phyloP scores from a whole-genome alignment of 1,140 invertebrate species.

The Drosophila funebris region DNA sequence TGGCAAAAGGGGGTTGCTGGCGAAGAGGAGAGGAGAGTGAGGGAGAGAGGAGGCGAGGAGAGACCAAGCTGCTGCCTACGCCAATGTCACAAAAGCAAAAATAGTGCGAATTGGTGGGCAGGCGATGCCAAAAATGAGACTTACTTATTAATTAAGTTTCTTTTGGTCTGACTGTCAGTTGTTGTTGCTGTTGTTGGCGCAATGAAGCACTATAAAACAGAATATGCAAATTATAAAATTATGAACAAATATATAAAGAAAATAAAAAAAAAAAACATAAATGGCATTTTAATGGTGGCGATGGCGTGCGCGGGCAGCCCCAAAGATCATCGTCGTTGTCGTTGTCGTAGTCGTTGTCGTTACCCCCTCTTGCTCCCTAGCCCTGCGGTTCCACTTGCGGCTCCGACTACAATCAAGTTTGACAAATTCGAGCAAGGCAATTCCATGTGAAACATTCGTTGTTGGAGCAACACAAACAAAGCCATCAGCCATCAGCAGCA shows the following conservation, averaged over 20 bases:
- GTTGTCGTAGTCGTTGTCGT: background rate
- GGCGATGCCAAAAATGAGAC: slow-evolving; percentile 67
- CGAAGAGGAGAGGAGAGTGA: background rate
- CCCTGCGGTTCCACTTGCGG: background rate
- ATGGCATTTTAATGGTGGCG: slow-evolving; percentile 74
- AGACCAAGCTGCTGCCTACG: slow-evolving; percentile 59
- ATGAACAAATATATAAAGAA: slow-evolving; percentile 18
- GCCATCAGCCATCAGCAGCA: slow-evolving; percentile 1
- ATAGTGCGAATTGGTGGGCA: slow-evolving; percentile 79
- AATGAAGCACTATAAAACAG: slow-evolving; percentile 57
- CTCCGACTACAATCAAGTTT: slow-evolving; percentile 30
- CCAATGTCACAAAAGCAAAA: slow-evolving; percentile 74
- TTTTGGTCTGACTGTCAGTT: slow-evolving; percentile 37
- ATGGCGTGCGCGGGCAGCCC: slow-evolving; percentile 37
- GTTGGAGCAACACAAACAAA: slow-evolving; percentile 29
- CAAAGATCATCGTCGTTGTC: slow-evolving; percentile 16
- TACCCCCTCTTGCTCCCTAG: background rate
- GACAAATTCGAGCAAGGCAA: slow-evolving; percentile 41
- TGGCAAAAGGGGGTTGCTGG: background rate
- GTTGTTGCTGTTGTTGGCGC: slow-evolving; percentile 13
- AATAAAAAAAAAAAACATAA: slow-evolving; percentile 60
- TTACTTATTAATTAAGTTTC: slow-evolving; percentile 80
- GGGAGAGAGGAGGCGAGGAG: background rate
- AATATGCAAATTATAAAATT: slow-evolving; percentile 75
- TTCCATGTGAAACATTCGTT: slow-evolving; percentile 37